phyloP scores from a whole-genome alignment of 1,140 invertebrate genomes.

The Kradibia gibbosae region DNA sequence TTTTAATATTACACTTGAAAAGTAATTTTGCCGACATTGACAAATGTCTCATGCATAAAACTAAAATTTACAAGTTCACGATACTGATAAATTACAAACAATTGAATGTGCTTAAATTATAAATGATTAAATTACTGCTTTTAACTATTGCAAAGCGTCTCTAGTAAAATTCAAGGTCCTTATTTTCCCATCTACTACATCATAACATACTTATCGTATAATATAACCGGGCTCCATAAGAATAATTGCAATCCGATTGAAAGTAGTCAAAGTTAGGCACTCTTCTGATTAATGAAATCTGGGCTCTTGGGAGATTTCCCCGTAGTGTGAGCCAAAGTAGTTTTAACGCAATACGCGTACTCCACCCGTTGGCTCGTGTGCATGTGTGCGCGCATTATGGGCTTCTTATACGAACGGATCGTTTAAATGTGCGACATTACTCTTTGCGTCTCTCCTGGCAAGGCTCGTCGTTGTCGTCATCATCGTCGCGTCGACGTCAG shows the following conservation, averaged over 20 bases:
- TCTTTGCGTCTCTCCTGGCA: slow-evolving; percentile 1
- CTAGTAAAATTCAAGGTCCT: not conserved
- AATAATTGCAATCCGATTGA: slow-evolving; percentile 40
- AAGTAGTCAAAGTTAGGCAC: slow-evolving; percentile 26
- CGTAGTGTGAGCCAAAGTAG: slow-evolving; percentile 36
- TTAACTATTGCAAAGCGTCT: not conserved
- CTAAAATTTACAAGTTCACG: not conserved
- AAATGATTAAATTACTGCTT: not conserved
- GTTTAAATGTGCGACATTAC: slow-evolving; percentile 55
- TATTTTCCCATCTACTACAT: not conserved
- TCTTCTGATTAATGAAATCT: slow-evolving; percentile 50
- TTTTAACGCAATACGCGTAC: slow-evolving; percentile 26
- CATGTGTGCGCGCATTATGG: slow-evolving; percentile 14
- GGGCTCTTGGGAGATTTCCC: slow-evolving; percentile 34
- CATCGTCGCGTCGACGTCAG: slow-evolving; percentile 48
- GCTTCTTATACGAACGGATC: slow-evolving; percentile 57
- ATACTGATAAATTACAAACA: not conserved
- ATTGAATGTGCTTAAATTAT: not conserved
- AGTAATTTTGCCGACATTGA: too few relatives aligned
- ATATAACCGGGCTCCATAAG: not conserved
- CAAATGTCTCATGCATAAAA: too few relatives aligned
- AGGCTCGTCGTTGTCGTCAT: not conserved
- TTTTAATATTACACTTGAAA: too few relatives aligned
- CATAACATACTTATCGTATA: slow-evolving; percentile 30
- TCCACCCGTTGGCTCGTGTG: slow-evolving; percentile 5